Conservation (phyloP, 2,888 invertebrate species). For the Dasysyrphus albostriatus region DNA sequence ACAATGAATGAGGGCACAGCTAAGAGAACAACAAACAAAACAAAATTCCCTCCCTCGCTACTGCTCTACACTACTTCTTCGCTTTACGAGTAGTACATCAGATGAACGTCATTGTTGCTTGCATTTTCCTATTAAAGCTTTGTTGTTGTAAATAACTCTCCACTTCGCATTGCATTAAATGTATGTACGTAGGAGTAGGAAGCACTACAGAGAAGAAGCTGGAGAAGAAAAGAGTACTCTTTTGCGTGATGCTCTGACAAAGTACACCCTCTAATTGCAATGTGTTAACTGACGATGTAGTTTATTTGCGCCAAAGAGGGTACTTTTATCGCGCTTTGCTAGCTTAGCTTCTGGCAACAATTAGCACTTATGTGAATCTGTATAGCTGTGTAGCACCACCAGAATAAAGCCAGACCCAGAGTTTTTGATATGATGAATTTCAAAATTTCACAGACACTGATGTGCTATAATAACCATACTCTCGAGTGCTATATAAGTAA, state of each 20-base stretch:
- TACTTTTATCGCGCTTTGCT: conserved; percentile 46
- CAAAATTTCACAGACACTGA: conserved; percentile 41
- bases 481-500: conserved; percentile 46
- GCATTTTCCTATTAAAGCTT: conserved; percentile 43
- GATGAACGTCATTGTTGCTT: conserved; percentile 59
- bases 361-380: conserved; percentile 52
- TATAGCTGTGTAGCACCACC: not conserved
- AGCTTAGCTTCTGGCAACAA: conserved; percentile 50
- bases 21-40: conserved; percentile 32
- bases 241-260: conserved; percentile 30
- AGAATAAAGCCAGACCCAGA: conserved; percentile 5
- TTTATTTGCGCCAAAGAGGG: conserved; percentile 55
- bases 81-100: not conserved
- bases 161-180: conserved; percentile 4
- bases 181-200: not conserved
- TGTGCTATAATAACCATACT: conserved; percentile 28
- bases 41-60: not conserved
- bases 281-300: conserved; percentile 54
- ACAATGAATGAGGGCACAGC: conserved; percentile 48
- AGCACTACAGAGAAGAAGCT: conserved; percentile 8
- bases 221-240: not conserved
- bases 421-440: conserved; percentile 54
- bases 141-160: conserved; percentile 45
- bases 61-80: not conserved
- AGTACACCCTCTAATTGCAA: conserved; percentile 68